Evolutionary conservation across 1,140 invertebrate genomes (phyloP).

Genomic region (Ostrea edulis): DNA sequence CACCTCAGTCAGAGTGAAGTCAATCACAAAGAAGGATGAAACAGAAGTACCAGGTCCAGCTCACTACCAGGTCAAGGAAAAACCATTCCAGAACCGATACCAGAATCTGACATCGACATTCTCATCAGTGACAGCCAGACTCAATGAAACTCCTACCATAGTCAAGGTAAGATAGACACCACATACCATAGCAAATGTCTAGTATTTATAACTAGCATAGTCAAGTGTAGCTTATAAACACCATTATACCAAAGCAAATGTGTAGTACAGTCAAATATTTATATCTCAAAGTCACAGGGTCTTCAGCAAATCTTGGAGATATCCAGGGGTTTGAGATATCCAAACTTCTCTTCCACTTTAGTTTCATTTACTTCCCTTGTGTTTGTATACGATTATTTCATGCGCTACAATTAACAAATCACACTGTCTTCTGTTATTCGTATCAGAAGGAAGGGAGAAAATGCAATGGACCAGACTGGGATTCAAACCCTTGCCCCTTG

Average conservation of each 20-base stretch:
- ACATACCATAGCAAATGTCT: background rate
- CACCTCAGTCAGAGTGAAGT: conserved; percentile 67
- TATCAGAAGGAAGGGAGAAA: too few species aligned
- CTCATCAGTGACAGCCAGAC: conserved; percentile 68
- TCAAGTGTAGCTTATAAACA: background rate
- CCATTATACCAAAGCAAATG: background rate
- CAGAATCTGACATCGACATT: conserved; percentile 73
- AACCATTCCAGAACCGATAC: conserved; percentile 65
- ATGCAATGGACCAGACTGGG: too few species aligned
- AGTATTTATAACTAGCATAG: background rate
- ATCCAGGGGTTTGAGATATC: too few species aligned
- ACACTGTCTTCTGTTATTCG: too few species aligned
- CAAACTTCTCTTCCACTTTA: too few species aligned
- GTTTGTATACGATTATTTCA: too few species aligned
- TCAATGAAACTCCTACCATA: background rate
- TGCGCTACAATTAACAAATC: too few species aligned
- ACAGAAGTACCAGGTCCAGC: conserved; percentile 74
- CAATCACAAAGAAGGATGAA: conserved; percentile 69
- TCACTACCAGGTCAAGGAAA: conserved; percentile 74
- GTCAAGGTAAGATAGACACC: background rate
- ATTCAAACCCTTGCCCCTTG: too few species aligned
- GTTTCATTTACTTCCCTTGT: too few species aligned
- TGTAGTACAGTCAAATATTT: too few species aligned
- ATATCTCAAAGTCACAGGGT: too few species aligned
- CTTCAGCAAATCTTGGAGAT: too few species aligned